Conservation (phyloP, 2,797 vertebrate species). For the Sebastes steindachneri region DNA sequence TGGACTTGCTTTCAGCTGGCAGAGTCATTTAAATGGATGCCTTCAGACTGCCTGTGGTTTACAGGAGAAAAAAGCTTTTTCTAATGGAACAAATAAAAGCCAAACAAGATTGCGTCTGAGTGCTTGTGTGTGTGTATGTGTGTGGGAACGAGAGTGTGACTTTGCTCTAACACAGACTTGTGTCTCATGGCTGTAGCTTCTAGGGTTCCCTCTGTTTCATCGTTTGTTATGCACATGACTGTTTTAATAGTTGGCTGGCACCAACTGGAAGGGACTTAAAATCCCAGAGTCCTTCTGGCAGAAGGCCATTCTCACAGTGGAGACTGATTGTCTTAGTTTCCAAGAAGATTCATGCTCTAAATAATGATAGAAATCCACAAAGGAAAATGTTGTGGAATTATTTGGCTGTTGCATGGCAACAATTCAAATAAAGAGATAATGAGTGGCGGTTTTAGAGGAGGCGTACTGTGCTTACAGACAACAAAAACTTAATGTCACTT, state of each 20-base stretch:
- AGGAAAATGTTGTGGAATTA: constrained; percentile 49
- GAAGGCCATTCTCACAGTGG: constrained; percentile 34
- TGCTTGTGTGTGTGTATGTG: constrained; percentile 14
- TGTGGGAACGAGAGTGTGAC: background rate
- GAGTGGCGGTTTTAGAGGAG: constrained; percentile 41
- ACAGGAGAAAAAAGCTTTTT: constrained; percentile 53
- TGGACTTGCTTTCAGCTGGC: constrained; percentile 86
- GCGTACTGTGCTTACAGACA: constrained; percentile 20
- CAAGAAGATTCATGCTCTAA: constrained; percentile 42
- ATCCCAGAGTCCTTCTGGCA: constrained; percentile 31
- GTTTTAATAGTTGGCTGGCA: constrained; percentile 46
- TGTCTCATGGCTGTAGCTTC: constrained; percentile 34
- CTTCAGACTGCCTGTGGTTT: constrained; percentile 83
- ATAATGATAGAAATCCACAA: constrained; percentile 50
- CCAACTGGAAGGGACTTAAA: constrained; percentile 24
- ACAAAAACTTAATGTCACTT: constrained; percentile 35
- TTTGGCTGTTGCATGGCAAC: constrained; percentile 67
- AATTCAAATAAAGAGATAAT: constrained; percentile 43
- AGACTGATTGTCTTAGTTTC: constrained; percentile 50
- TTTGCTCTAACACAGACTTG: constrained; percentile 12
- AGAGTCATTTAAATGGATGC: constrained; percentile 86
- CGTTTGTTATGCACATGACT: constrained; percentile 29
- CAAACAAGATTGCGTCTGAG: constrained; percentile 39
- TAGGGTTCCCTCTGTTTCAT: constrained; percentile 37
- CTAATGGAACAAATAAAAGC: constrained; percentile 66